Evolutionary conservation across 2,113 vertebrate genomes (phyloP).

Genomic region (Phalacrocorax brasilianus): DNA sequence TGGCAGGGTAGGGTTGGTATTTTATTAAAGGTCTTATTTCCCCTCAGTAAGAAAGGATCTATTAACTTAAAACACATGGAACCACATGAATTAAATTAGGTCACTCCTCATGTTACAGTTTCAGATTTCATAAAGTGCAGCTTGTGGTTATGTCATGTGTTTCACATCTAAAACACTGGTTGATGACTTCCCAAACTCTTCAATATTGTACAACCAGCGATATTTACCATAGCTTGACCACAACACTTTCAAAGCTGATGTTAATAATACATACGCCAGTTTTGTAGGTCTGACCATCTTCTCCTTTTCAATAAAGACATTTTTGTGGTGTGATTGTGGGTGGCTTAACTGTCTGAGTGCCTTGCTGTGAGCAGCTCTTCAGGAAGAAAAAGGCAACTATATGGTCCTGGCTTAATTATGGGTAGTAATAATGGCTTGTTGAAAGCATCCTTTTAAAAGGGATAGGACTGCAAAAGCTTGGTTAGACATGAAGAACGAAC

Average conservation of each 20-base stretch:
- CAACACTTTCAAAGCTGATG: conserved; percentile 58
- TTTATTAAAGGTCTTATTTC: conserved; percentile 69
- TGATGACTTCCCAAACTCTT: conserved; percentile 73
- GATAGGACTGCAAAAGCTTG: neutral
- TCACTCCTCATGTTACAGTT: conserved; percentile 81
- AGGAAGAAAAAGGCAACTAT: conserved; percentile 10
- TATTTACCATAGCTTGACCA: conserved; percentile 59
- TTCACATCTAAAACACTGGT: conserved; percentile 64
- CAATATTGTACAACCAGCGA: conserved; percentile 34
- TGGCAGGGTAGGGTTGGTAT: conserved; percentile 34
- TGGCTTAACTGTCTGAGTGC: conserved; percentile 55
- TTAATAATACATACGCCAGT: conserved; percentile 56
- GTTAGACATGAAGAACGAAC: neutral
- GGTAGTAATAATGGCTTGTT: neutral
- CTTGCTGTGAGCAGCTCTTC: conserved; percentile 15
- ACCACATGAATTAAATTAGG: conserved; percentile 86
- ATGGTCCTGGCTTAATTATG: neutral
- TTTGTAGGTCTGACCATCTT: conserved; percentile 54
- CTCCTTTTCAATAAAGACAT: conserved; percentile 71
- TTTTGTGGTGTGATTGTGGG: conserved; percentile 63
- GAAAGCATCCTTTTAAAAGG: neutral
- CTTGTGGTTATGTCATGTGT: conserved; percentile 74
- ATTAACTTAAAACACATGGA: conserved; percentile 75
- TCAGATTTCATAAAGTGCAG: conserved; percentile 83
- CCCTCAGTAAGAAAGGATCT: conserved; percentile 59